Base-by-base conservation (phyloP, 35 echinoderm and acorn worm species). In the Apostichopus californicus region DNA sequence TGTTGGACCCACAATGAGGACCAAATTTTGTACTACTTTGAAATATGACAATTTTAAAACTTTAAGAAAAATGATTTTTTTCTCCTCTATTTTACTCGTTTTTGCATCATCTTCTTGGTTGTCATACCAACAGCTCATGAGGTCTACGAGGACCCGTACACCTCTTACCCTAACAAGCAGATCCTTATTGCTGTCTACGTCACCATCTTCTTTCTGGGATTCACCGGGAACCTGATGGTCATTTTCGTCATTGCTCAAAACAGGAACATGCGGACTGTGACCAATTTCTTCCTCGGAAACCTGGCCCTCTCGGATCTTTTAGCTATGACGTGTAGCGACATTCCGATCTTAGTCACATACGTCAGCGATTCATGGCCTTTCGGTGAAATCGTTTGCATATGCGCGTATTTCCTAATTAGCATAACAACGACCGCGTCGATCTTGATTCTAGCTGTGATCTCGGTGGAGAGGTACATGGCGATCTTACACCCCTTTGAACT, bases 281-380 rank as follows among this genome's bases (percentile, higher is more conserved):
- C 96, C 1, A 98, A 98, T 56, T 98, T 98, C 58, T 95, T 98
- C 77, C 79, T 98, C 4, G 96, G 94, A 1, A 98, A 98, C 54
- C 86, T 98, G 13, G 96, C 96, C 6, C 68, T 95, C 3, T 95
- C 94, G 5, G 96, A 98, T 77, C 90, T 95, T 5, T 75, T 98
- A 3, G 96, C 94, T 2, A 92, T 90, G 55, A 92, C 93, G 11
- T 95, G 82, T 59, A 95, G 96, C 78, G 82, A 92, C 34, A 93
- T 98, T 9, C 96, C 96, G 5, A 91, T 95, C n/a, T 78, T 98
- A 4, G 83, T 98, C 18, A 91, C 55, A 46, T 94, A 77, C 23
- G 90, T 98, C 18, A 22, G 54, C 3, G 79, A 85, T 10, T 77
- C 58, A 6, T 98, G 96, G 96, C 90, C 81, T 8, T 73, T 94